Conservation (phyloP, 1,140 invertebrate genomes). For the Stegodyphus dumicola region DNA sequence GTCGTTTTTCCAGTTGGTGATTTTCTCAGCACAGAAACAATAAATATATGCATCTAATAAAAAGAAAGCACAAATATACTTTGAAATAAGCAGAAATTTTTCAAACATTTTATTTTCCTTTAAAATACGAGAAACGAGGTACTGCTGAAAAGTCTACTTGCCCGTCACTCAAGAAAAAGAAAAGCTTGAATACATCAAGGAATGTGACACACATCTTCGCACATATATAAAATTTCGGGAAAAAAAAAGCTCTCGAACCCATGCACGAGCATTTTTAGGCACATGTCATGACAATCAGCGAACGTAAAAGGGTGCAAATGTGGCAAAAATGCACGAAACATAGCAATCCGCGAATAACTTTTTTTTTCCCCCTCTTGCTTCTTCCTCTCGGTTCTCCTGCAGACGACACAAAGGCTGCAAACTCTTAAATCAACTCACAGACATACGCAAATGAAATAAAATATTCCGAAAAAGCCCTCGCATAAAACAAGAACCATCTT, state of each 20-base stretch:
- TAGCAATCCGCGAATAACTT: no score
- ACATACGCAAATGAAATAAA: slow-evolving; percentile 56
- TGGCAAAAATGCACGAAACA: slow-evolving; percentile 15
- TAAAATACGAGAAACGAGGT: no score
- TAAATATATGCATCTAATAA: no score
- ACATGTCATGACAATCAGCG: slow-evolving; percentile 39
- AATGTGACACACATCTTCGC: neutral
- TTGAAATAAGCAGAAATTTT: no score
- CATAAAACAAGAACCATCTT: neutral
- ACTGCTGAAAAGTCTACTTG: no score
- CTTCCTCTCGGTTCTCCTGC: neutral
- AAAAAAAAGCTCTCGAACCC: neutral
- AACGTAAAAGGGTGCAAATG: slow-evolving; percentile 39
- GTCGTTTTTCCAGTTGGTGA: no score
- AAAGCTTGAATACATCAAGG: neutral
- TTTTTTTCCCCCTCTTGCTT: neutral
- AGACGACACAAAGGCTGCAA: neutral
- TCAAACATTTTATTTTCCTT: no score
- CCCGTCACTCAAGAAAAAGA: no score
- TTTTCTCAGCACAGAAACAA: no score
- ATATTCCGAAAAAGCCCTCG: slow-evolving; percentile 35
- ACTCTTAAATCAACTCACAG: slow-evolving; percentile 56
- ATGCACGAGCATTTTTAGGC: neutral
- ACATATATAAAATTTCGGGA: neutral
- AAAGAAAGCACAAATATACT: no score